Evolutionary conservation across 2,797 vertebrate species (phyloP).

Genomic region (Macroramphosus scolopax): DNA sequence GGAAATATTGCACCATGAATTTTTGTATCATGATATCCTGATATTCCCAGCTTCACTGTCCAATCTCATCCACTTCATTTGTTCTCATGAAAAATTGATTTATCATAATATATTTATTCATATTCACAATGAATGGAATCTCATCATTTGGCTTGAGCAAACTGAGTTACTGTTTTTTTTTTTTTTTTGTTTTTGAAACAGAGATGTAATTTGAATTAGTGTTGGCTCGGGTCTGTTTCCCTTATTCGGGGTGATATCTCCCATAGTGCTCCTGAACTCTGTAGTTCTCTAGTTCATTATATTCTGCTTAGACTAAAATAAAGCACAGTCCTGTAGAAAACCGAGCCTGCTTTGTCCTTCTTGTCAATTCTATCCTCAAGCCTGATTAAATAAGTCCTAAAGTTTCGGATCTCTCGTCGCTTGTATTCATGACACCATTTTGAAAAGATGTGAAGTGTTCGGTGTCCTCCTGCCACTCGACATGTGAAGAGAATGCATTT

Average conservation of each 20-base stretch:
- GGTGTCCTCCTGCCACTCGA: slow-evolving; percentile 54
- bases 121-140: slow-evolving; percentile 54
- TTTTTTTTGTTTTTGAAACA: slow-evolving; percentile 68
- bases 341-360: slow-evolving; percentile 62
- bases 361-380: slow-evolving; percentile 49
- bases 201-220: slow-evolving; percentile 81
- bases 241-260: slow-evolving; percentile 75
- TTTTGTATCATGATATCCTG: slow-evolving; percentile 51
- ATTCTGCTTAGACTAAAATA: slow-evolving; percentile 89
- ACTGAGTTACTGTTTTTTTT: slow-evolving; percentile 64
- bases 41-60: slow-evolving; percentile 74
- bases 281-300: slow-evolving; percentile 87
- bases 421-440: slow-evolving; percentile 31
- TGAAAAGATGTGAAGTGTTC: slow-evolving; percentile 52
- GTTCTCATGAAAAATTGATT: slow-evolving; percentile 51
- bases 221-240: slow-evolving; percentile 76
- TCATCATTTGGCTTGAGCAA: slow-evolving; percentile 62
- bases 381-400: slow-evolving; percentile 40
- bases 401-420: slow-evolving; percentile 34
- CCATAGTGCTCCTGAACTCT: slow-evolving; percentile 84
- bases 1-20: slow-evolving; percentile 46
- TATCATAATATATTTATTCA: slow-evolving; percentile 53
- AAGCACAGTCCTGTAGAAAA: slow-evolving; percentile 87
- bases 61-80: slow-evolving; percentile 51
- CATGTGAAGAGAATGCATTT: slow-evolving; percentile 69